A percentile compares a stretch with the other conserved stretches of the same genome.
Conservation (phyloP, 2,797 vertebrate genomes). For the Pseudocheirus occidentalis region DNA sequence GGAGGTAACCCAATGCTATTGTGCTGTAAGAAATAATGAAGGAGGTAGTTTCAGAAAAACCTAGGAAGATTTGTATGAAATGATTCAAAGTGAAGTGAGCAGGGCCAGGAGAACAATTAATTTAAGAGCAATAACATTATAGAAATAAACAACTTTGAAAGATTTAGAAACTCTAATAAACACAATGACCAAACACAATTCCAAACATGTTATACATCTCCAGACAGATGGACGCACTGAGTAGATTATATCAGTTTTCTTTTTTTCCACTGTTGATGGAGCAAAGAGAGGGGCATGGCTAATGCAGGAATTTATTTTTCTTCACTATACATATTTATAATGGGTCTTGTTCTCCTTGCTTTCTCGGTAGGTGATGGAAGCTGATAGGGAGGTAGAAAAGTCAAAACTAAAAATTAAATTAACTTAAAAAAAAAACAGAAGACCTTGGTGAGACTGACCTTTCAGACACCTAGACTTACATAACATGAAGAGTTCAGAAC, state of each 20-base stretch:
- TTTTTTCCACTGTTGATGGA: not conserved
- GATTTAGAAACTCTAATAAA: not conserved
- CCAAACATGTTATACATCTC: not conserved
- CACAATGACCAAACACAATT: not conserved
- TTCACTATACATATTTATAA: not conserved
- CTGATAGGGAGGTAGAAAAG: not conserved
- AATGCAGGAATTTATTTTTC: not conserved
- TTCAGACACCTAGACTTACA: not conserved
- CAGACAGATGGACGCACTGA: not conserved
- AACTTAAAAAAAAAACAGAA: not conserved
- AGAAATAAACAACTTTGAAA: not conserved
- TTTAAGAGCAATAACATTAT: not conserved
- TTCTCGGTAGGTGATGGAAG: not conserved
- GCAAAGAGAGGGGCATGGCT: not conserved
- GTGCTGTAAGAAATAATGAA: not conserved
- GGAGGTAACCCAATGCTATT: not conserved
- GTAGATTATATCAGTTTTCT: not conserved
- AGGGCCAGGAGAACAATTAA: not conserved
- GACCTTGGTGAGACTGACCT: not conserved
- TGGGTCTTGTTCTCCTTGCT: not conserved
- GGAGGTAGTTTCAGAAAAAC: not conserved
- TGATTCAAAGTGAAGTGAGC: not conserved
- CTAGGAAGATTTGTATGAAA: not conserved
- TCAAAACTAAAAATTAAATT: not conserved
- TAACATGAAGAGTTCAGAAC: not conserved